Evolutionary conservation across 2,888 invertebrate species (phyloP), one percentile per base, ranked within the genome.

Genomic region (Anthrax anthrax): DNA sequence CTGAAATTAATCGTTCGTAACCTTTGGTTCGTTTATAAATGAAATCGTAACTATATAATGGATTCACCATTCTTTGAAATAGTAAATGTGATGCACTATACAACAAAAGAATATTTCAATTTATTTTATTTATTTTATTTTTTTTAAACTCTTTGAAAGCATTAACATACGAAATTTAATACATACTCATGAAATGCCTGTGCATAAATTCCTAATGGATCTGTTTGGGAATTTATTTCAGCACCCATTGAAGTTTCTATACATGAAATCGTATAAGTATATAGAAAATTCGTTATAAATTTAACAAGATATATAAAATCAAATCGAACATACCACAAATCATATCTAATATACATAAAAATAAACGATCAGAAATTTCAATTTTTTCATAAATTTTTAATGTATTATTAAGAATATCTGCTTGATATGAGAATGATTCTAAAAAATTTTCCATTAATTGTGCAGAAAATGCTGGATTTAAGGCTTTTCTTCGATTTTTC

Each of bases 181-280:
- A 71, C 77, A 72, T 67, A 81, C 81, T 71, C 72, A 62, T 79
- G 77, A 46, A 87, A 79, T 10, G 81, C 78, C 52, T 72, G 67
- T 1, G 84, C 80, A 59, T 85, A 86, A 51, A 75, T 72, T 0
- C 80, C 78, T 47, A 80, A 71, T 13, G 69, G 65, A 56, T 77
- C 65, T 48, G 67, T 63, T 63, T 85, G 81, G 1, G 83, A 80
- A 56, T 80, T 71, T 1, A 84, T 67, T 40, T 73, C 72, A 27
- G 75, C 72, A 1, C 87, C 89, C 89, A 90, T 90, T 8, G 87
- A 81, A 9, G 85, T 82, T 64, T 88, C 87, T 83, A 69, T 43
- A 69, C 66, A 45, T 13, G 9, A 43, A 37, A 18, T 4, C 13
- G 12, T 18, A 14, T n/a, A n/a, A n/a, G n/a, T 9, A 17, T 8